Percentiles rank a stretch among this genome's conserved stretches.
phyloP scores from a whole-genome alignment of 1,140 invertebrate species.

The Hetaerina americana region DNA sequence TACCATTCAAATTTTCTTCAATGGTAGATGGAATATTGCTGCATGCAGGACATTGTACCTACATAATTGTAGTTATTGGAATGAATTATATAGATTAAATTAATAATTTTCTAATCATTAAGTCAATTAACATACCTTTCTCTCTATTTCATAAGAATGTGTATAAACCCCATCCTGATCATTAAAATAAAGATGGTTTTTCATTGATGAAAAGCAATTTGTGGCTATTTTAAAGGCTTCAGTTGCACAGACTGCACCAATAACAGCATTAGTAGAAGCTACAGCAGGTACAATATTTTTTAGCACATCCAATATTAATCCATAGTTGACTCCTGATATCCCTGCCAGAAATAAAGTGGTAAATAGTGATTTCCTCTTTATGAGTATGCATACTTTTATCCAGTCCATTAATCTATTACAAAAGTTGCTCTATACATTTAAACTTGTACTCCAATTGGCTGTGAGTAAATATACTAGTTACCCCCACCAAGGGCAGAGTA shows the following conservation, averaged over 20 bases:
- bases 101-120: background rate
- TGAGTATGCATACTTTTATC: too few species aligned
- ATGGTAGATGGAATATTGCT: constrained; percentile 54
- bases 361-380: too few species aligned
- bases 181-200: constrained; percentile 97
- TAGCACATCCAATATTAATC: constrained; percentile 92
- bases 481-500: too few species aligned
- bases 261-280: constrained; percentile 96
- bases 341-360: too few species aligned
- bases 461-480: too few species aligned
- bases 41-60: constrained; percentile 77
- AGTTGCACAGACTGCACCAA: constrained; percentile 86
- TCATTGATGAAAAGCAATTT: constrained; percentile 73
- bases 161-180: constrained; percentile 94
- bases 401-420: too few species aligned
- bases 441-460: too few species aligned
- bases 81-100: background rate
- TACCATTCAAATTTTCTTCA: constrained; percentile 53
- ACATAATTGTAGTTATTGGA: background rate
- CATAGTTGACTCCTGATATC: constrained; percentile 79
- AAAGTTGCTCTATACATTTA: too few species aligned
- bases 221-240: constrained; percentile 96
- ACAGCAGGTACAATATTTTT: constrained; percentile 99
- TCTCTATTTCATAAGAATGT: constrained; percentile 59
- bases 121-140: background rate